A percentile compares a stretch with the other conserved stretches of the same genome.
Evolutionary conservation across 2,797 vertebrate genomes (phyloP).

Genomic region (Mus caroli): DNA sequence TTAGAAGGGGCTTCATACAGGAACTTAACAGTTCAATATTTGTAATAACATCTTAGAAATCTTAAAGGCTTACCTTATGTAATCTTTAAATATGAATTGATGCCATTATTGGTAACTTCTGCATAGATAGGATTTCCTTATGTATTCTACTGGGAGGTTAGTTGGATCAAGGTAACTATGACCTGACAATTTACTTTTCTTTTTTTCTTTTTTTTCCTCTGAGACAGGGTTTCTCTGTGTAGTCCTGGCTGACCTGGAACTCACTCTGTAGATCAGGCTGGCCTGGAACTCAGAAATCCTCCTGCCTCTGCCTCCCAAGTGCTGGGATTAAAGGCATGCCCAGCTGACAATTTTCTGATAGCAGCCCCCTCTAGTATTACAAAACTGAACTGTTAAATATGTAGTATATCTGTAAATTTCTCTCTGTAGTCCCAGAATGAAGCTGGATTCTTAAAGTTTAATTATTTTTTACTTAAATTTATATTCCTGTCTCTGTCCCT

Average conservation of each 20-base stretch:
- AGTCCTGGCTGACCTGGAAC: too few relatives aligned
- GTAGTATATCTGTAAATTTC: background rate
- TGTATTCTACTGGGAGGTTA: conserved; percentile 53
- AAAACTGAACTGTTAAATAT: conserved; percentile 45
- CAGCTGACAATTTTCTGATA: conserved; percentile 50
- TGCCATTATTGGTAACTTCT: conserved; percentile 66
- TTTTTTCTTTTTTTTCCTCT: too few relatives aligned
- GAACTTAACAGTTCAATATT: conserved; percentile 47
- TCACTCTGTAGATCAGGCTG: too few relatives aligned
- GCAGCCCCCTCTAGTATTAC: conserved; percentile 29
- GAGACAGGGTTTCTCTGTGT: too few relatives aligned
- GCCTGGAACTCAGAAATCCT: too few relatives aligned
- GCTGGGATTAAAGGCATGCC: too few relatives aligned
- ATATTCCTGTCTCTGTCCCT: conserved; percentile 68
- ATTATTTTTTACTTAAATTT: conserved; percentile 59
- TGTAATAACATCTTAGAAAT: conserved; percentile 53
- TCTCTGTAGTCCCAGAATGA: conserved; percentile 58
- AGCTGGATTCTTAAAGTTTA: conserved; percentile 65
- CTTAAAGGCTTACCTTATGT: conserved; percentile 28
- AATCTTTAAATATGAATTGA: conserved; percentile 32
- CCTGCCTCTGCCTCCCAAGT: too few relatives aligned
- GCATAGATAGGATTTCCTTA: conserved; percentile 51
- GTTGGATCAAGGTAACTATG: conserved; percentile 32
- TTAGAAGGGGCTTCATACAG: conserved; percentile 57
- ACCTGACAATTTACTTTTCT: conserved; percentile 46